Percentiles rank a stretch among this genome's conserved stretches.
Conservation (phyloP, 2,113 vertebrate genomes). For the Chionodraco myersi region DNA sequence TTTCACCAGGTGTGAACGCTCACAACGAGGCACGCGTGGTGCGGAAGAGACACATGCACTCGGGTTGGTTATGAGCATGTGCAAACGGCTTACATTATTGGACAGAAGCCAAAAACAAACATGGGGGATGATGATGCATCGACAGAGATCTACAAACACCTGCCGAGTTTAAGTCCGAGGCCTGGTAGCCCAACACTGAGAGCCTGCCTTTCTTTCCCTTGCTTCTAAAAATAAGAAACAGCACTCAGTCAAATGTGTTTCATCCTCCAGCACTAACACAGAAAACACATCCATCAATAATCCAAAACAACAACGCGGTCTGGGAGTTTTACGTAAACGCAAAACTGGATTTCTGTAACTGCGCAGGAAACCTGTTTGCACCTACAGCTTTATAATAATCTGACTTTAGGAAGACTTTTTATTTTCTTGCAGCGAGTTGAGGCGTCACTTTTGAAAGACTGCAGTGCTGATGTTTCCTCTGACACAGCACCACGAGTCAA, state of each 20-base stretch:
- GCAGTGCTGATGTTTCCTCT: constrained; percentile 11
- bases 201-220: constrained; percentile 12
- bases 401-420: neutral
- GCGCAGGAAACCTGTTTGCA: neutral
- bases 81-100: constrained; percentile 23
- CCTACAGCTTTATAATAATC: constrained; percentile 16
- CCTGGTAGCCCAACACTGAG: constrained; percentile 9
- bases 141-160: constrained; percentile 37
- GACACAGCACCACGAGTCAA: constrained; percentile 11
- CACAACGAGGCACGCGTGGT: neutral
- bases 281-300: neutral
- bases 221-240: neutral
- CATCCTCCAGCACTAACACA: neutral
- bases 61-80: neutral
- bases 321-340: neutral
- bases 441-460: neutral
- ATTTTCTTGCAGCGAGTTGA: neutral
- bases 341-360: constrained; percentile 10
- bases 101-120: constrained; percentile 28
- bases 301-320: neutral
- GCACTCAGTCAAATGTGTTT: constrained; percentile 3
- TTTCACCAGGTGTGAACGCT: neutral
- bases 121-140: constrained; percentile 21
- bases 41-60: neutral
- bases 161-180: constrained; percentile 10